Percentiles rank a stretch among this genome's conserved stretches.
Conservation (phyloP, 2,113 vertebrate species). For the Eurystomus gularis region DNA sequence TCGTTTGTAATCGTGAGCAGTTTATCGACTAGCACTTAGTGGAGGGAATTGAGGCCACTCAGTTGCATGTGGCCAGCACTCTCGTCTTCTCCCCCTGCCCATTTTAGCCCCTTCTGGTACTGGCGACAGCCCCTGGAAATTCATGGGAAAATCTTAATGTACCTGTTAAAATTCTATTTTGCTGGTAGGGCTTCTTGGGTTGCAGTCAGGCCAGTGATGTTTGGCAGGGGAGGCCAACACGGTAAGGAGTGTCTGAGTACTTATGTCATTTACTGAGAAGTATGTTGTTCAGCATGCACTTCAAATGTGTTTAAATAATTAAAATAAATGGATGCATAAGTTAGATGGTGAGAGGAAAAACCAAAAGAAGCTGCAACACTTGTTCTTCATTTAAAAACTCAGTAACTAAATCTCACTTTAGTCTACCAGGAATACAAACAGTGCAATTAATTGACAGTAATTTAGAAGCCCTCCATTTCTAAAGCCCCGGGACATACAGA, state of each 20-base stretch:
- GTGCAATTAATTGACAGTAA: conserved; percentile 65
- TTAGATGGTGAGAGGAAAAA: not conserved
- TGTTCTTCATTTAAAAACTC: conserved; percentile 19
- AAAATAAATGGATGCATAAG: not conserved
- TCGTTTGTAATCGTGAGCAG: conserved; percentile 28
- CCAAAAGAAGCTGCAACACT: not conserved
- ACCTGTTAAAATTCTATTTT: not conserved
- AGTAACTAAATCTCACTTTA: conserved; percentile 46
- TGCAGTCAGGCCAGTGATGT: not conserved
- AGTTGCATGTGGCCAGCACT: not conserved
- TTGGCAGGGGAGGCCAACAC: not conserved
- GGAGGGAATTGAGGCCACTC: not conserved
- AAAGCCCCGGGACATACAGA: not conserved
- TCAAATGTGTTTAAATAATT: conserved; percentile 23
- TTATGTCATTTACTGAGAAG: not conserved
- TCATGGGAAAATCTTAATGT: not conserved
- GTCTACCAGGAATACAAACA: conserved; percentile 62
- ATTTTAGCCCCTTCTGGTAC: not conserved
- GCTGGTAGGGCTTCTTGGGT: not conserved
- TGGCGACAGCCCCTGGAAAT: not conserved
- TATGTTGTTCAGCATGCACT: not conserved
- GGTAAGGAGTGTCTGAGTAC: not conserved
- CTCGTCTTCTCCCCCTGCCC: not conserved
- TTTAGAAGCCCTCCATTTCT: conserved; percentile 29
- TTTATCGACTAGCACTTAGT: not conserved